These are phyloP conservation scores for Drosophila kuntzei DNA, from an alignment of 2,888 invertebrate genomes.

Conservation along the genomic window DNA sequence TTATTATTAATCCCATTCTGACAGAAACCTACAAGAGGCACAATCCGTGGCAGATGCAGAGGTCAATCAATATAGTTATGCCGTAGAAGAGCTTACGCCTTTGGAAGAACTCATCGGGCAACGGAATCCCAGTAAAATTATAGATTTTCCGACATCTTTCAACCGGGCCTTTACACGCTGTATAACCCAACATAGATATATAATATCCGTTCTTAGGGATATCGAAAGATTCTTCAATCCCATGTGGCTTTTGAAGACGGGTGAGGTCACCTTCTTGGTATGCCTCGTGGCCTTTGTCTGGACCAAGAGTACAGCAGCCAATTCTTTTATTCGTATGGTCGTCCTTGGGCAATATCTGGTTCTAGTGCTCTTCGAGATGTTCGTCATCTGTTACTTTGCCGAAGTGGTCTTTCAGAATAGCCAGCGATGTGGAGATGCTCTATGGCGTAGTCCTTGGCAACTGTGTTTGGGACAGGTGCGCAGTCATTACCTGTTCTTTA, in stretches of 20 bases:
- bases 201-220: slow-evolving; percentile 68
- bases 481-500: slow-evolving; percentile 69
- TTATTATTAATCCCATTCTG: background rate
- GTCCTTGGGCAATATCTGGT: slow-evolving; percentile 74
- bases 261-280: slow-evolving; percentile 75
- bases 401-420: slow-evolving; percentile 73
- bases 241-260: slow-evolving; percentile 79
- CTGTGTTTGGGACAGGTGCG: slow-evolving; percentile 64
- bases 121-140: background rate
- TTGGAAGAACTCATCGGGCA: slow-evolving; percentile 22
- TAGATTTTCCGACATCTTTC: slow-evolving; percentile 52
- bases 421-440: slow-evolving; percentile 71
- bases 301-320: slow-evolving; percentile 74
- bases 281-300: slow-evolving; percentile 82
- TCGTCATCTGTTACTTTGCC: slow-evolving; percentile 78
- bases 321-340: slow-evolving; percentile 65
- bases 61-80: slow-evolving; percentile 66
- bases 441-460: slow-evolving; percentile 78
- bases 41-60: slow-evolving; percentile 58
- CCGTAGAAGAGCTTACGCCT: slow-evolving; percentile 46
- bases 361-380: slow-evolving; percentile 72
- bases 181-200: slow-evolving; percentile 79
- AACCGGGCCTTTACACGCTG: slow-evolving; percentile 68
- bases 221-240: slow-evolving; percentile 81
- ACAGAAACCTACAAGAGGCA: slow-evolving; percentile 54